A percentile compares a stretch with the other conserved stretches of the same genome.
Conservation (phyloP, 2,797 vertebrate genomes). For the Enteromius trimaculatus region DNA sequence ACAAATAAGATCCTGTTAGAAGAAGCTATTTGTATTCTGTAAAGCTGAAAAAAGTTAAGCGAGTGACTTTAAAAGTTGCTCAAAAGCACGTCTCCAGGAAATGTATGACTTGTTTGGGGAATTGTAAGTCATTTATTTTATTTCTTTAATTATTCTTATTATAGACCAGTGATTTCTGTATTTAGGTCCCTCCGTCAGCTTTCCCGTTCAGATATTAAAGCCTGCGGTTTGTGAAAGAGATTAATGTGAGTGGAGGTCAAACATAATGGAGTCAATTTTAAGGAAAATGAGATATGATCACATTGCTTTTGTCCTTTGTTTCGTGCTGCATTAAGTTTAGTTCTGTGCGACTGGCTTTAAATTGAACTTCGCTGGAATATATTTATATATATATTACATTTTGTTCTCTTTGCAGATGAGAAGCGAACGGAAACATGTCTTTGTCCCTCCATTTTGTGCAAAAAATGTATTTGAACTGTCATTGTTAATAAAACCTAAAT, state of each 20-base stretch:
- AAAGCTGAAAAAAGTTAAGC: neutral
- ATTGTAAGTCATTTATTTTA: constrained; percentile 68
- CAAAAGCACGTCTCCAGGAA: constrained; percentile 29
- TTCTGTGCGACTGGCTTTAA: constrained; percentile 60
- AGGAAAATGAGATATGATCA: constrained; percentile 73
- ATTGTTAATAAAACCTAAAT: constrained; percentile 17
- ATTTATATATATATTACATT: constrained; percentile 27
- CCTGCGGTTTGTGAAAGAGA: constrained; percentile 73
- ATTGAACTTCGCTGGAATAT: constrained; percentile 46
- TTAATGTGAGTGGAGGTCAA: constrained; percentile 75
- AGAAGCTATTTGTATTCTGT: constrained; percentile 4
- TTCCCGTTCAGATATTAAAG: constrained; percentile 69
- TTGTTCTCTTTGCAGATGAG: constrained; percentile 13
- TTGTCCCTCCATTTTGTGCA: neutral
- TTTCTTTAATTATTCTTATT: constrained; percentile 74
- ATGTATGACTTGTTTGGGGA: constrained; percentile 69
- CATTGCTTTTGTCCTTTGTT: constrained; percentile 61
- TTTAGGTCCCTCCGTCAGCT: constrained; percentile 65
- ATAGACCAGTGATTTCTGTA: constrained; percentile 70
- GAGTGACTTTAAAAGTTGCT: constrained; percentile 25
- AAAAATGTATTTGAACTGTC: constrained; percentile 13
- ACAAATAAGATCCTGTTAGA: constrained; percentile 18
- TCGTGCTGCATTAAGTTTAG: constrained; percentile 66
- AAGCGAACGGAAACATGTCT: neutral
- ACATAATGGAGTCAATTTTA: constrained; percentile 75